These are phyloP conservation scores for Ephydatia muelleri DNA, from an alignment of 37 sponge, comb jelly and placozoan genomes.

Conservation along the genomic window DNA sequence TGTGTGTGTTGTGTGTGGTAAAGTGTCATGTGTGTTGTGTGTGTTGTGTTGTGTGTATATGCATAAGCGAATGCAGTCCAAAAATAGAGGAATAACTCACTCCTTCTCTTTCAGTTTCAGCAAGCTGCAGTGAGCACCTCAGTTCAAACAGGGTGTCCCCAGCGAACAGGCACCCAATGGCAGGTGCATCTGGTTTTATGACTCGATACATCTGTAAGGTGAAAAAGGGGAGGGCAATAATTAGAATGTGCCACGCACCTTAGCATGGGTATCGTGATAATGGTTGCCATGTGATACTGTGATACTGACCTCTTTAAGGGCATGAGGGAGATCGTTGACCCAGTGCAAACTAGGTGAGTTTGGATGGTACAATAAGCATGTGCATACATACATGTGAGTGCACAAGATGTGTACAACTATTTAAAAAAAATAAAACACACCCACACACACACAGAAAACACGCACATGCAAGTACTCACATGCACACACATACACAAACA, in stretches of 20 bases:
- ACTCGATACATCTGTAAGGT: constrained; percentile 66
- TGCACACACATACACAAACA: no score
- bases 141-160: constrained; percentile 92
- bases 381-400: no score
- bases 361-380: no score
- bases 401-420: no score
- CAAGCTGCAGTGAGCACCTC: constrained; percentile 83
- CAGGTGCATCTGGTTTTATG: constrained; percentile 75
- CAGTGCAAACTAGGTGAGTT: not conserved
- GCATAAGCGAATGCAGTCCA: no score
- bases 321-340: constrained; percentile 80
- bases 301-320: constrained; percentile 59
- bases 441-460: no score
- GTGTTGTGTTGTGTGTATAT: no score
- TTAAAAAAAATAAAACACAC: no score
- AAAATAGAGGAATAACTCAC: not conserved
- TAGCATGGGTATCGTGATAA: not conserved
- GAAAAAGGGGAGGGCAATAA: no score
- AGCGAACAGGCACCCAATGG: constrained; percentile 89
- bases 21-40: no score
- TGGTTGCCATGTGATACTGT: not conserved
- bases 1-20: no score
- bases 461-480: no score
- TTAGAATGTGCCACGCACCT: not conserved
- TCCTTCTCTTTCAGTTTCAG: constrained; percentile 84